These are phyloP conservation scores for Climacteris rufus DNA, from an alignment of 2,113 vertebrate genomes.

Conservation along the genomic window DNA sequence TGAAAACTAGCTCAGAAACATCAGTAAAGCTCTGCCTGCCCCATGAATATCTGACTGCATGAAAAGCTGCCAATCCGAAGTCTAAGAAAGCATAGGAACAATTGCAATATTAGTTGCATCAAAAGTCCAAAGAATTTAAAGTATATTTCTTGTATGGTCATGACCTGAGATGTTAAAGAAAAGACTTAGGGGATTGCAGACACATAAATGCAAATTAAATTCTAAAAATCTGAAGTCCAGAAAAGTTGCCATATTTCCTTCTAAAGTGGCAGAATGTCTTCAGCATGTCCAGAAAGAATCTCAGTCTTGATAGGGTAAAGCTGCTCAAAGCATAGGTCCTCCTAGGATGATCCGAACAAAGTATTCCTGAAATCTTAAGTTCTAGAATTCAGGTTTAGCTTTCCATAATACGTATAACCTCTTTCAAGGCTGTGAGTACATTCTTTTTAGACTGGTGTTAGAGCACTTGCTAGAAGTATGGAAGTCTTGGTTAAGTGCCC, in stretches of 20 bases:
- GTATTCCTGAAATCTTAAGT: neutral
- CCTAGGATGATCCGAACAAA: neutral
- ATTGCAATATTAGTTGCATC: neutral
- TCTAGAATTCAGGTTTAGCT: neutral
- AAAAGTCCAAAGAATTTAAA: neutral
- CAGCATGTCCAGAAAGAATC: neutral
- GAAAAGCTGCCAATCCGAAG: neutral
- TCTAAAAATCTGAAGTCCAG: neutral
- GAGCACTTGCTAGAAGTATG: neutral
- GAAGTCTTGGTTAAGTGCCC: neutral
- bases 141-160: neutral
- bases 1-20: neutral
- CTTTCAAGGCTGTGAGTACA: neutral
- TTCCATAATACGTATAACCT: neutral
- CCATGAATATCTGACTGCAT: neutral
- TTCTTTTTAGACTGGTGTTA: neutral
- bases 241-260: neutral
- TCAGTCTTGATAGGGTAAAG: neutral
- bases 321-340: neutral
- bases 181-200: neutral
- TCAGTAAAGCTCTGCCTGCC: neutral
- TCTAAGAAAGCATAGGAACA: neutral
- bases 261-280: neutral
- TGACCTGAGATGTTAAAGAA: neutral
- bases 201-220: neutral